phyloP scores from a whole-genome alignment of 2,113 vertebrate genomes.

The Heteronetta atricapilla region DNA sequence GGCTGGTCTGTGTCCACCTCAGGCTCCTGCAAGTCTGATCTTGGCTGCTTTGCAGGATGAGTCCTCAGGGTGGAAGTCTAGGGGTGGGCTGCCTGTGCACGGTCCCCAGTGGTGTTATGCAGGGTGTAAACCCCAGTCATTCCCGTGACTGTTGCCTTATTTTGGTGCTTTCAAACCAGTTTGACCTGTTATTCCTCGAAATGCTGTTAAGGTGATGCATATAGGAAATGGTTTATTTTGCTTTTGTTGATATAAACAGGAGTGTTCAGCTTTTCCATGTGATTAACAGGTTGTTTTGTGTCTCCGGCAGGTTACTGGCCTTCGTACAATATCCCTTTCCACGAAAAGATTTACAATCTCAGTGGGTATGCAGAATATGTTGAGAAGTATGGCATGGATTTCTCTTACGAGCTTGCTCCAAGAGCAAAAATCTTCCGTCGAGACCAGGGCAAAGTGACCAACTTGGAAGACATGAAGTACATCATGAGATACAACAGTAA shows the following conservation, averaged over 20 bases:
- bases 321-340: constrained; percentile 91
- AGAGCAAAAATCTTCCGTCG: constrained; percentile 92
- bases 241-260: background rate
- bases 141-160: background rate
- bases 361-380: constrained; percentile 84
- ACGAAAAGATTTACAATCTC: constrained; percentile 84
- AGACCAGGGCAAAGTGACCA: constrained; percentile 84
- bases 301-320: constrained; percentile 88
- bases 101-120: background rate
- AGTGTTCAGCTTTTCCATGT: background rate
- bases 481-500: constrained; percentile 95
- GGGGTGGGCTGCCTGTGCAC: background rate
- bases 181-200: background rate
- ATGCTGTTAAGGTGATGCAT: background rate
- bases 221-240: background rate
- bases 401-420: constrained; percentile 88
- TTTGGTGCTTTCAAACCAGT: constrained; percentile 9
- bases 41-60: constrained; percentile 6
- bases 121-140: background rate
- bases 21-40: background rate
- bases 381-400: constrained; percentile 82
- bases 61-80: background rate
- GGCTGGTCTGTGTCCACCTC: background rate
- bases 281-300: background rate
- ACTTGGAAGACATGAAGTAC: constrained; percentile 84